Evolutionary conservation across 2,113 vertebrate genomes (phyloP).

Genomic region (Pygoscelis antarcticus): DNA sequence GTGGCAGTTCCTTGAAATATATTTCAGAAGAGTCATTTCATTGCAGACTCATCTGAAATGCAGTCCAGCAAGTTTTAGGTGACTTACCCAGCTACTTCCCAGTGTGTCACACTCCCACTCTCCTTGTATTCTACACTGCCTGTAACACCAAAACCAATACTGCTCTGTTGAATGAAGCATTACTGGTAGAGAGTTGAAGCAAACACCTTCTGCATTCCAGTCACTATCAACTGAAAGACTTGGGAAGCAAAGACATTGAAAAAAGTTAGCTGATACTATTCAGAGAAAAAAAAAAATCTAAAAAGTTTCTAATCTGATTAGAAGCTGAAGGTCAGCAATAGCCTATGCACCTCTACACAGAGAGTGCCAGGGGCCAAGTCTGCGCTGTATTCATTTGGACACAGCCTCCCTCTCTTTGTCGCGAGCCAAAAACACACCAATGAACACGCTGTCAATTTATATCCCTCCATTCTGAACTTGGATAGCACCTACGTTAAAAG

Average conservation of each 20-base stretch:
- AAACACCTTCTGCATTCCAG: background rate
- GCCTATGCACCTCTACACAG: background rate
- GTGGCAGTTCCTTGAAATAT: background rate
- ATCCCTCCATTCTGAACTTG: background rate
- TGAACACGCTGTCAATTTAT: accelerated
- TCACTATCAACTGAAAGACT: background rate
- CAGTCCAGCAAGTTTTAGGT: conserved; percentile 12
- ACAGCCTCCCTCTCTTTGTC: background rate
- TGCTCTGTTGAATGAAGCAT: background rate
- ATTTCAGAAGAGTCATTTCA: conserved; percentile 3
- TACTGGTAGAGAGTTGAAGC: background rate
- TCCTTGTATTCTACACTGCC: background rate
- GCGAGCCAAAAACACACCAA: background rate
- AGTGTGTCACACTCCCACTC: background rate
- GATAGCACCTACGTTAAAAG: background rate
- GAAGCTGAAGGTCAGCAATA: background rate
- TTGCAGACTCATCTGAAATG: background rate
- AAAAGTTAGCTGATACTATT: background rate
- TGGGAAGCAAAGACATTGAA: background rate
- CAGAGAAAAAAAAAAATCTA: background rate
- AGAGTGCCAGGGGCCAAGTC: background rate
- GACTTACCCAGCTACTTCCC: background rate
- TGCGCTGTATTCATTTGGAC: background rate
- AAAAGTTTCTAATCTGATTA: background rate
- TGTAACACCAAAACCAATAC: background rate